A percentile compares a stretch with the other conserved stretches of the same genome.
Conservation (phyloP, 1,140 invertebrate genomes). For the Hypothenemus hampei region DNA sequence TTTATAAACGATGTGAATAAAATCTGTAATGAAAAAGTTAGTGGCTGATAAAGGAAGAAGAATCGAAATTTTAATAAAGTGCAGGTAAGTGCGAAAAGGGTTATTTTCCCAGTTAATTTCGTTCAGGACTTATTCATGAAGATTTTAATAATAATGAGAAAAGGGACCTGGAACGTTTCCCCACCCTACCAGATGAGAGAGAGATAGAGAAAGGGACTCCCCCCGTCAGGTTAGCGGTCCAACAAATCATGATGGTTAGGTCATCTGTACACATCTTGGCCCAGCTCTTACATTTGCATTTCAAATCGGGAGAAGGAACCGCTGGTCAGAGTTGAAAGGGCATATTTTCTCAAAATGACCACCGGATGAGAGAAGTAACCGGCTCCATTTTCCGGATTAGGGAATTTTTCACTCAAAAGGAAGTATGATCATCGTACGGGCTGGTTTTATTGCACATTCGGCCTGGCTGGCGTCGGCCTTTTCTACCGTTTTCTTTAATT, state of each 20-base stretch:
- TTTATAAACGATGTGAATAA: neutral
- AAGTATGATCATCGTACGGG: too few species aligned
- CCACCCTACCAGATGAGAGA: too few species aligned
- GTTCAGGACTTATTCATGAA: slow-evolving; percentile 30
- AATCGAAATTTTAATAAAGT: slow-evolving; percentile 25
- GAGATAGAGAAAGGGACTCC: too few species aligned
- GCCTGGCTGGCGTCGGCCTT: too few species aligned
- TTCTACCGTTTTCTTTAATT: too few species aligned
- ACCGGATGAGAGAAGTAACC: too few species aligned
- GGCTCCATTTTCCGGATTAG: too few species aligned
- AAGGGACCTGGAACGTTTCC: slow-evolving; percentile 10
- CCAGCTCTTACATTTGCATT: slow-evolving; percentile 40
- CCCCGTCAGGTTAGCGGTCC: slow-evolving; percentile 39
- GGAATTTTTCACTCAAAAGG: too few species aligned
- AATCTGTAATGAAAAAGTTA: neutral
- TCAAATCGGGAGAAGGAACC: too few species aligned
- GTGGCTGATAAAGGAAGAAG: neutral
- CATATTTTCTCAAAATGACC: slow-evolving; percentile 23
- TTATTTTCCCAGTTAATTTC: slow-evolving; percentile 28
- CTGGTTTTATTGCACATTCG: too few species aligned
- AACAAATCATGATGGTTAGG: slow-evolving; percentile 40
- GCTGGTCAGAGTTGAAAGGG: slow-evolving; percentile 24
- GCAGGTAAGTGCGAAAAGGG: slow-evolving; percentile 26
- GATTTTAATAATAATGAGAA: slow-evolving; percentile 31
- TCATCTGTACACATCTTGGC: slow-evolving; percentile 42